Conservation (phyloP, 1,140 invertebrate genomes). For the Coelopa frigida region DNA sequence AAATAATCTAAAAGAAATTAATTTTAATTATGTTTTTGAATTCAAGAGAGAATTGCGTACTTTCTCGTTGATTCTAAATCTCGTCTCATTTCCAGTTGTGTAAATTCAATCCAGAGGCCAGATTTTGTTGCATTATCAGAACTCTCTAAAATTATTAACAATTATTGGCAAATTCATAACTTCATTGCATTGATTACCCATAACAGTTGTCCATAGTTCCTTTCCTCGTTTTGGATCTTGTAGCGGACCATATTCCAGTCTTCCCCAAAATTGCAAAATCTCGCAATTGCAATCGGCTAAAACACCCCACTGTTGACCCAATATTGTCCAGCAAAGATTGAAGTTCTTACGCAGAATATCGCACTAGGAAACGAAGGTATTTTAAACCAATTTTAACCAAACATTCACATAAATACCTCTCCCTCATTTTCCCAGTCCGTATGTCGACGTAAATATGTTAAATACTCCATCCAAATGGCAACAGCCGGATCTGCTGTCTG, state of each 20-base stretch:
- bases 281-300: constrained; percentile 33
- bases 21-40: constrained; percentile 15
- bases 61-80: constrained; percentile 16
- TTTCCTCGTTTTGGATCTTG: constrained; percentile 15
- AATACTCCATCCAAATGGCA: constrained; percentile 43
- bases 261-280: constrained; percentile 36
- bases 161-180: not conserved
- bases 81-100: constrained; percentile 12
- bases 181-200: constrained; percentile 22
- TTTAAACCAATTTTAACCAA: not conserved
- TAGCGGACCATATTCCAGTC: constrained; percentile 30
- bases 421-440: constrained; percentile 14
- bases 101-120: constrained; percentile 21
- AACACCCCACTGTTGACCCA: constrained; percentile 30
- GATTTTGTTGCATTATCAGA: constrained; percentile 25
- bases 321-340: constrained; percentile 24
- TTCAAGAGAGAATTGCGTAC: constrained; percentile 6
- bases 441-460: constrained; percentile 36
- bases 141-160: constrained; percentile 9
- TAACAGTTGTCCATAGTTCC: constrained; percentile 30
- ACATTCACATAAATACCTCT: constrained; percentile 9
- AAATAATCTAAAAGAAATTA: constrained; percentile 19
- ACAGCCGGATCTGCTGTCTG: constrained; percentile 21
- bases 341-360: constrained; percentile 25
- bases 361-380: constrained; percentile 3